These are phyloP conservation scores for Thripadectes ignobilis DNA, from an alignment of 2,797 vertebrate genomes.

Conservation along the genomic window DNA sequence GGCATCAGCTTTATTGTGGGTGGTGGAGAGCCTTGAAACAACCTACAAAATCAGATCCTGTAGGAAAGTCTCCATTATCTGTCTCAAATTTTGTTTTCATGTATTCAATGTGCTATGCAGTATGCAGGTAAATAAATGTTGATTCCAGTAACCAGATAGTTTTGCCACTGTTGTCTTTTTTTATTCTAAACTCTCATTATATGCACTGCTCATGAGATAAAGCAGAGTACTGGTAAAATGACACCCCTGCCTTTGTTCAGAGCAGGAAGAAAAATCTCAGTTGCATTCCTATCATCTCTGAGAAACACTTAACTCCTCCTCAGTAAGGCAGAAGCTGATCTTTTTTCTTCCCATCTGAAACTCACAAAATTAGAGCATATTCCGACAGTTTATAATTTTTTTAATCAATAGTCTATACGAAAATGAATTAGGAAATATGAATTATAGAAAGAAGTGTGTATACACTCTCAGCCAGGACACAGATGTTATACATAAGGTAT, in stretches of 20 bases:
- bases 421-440: background rate
- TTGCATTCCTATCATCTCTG: background rate
- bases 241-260: background rate
- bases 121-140: background rate
- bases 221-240: background rate
- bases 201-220: accelerated
- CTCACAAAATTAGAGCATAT: background rate
- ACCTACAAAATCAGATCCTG: background rate
- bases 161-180: background rate
- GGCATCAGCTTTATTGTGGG: background rate
- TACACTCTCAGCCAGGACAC: background rate
- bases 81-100: background rate
- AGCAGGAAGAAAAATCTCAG: background rate
- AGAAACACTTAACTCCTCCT: background rate
- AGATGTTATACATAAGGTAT: background rate
- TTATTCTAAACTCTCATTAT: background rate
- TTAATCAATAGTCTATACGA: background rate
- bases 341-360: background rate
- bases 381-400: background rate
- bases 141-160: background rate
- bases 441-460: background rate
- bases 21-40: background rate
- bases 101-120: background rate
- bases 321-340: background rate
- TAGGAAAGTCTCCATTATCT: background rate